Evolutionary conservation across 2,797 vertebrate species (phyloP), one percentile per base, ranked within the genome.

Genomic region (Tragopan temminckii): DNA sequence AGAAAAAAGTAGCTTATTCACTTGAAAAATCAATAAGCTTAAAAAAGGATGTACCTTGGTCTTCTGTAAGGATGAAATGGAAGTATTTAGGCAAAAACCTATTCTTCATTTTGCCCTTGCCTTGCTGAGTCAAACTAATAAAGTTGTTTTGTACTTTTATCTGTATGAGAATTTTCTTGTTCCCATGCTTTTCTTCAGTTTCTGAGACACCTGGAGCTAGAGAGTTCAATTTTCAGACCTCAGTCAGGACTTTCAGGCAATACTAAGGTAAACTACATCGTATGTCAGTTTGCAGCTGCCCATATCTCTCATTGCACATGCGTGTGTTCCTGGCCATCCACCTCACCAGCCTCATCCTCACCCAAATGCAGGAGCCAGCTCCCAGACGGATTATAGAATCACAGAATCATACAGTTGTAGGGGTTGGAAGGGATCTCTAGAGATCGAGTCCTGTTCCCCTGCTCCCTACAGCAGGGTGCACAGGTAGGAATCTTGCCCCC

Each of bases 171-270:
- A 5, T n/a, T 21, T 33, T 69, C 35, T 13, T 71, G 9, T 7
- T 84, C 18, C 9, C 4, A 7, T 33, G 5, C 0, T 10, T 74
- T 83, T 36, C 88, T 76, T 14, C 16, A 29, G n/a, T 43, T 15
- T 35, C 0, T 21, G 16, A 24, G 42, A 20, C 2, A 1, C 15
- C 5, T 31, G 9, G 66, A 15, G 9, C n/a, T 19, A n/a, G 8
- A 15, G 83, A 2, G 11, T 57, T 64, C 29, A 69, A 2, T 48
- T 48, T 9, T n/a, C 24, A 69, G 17, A 8, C 21, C 38, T 13
- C 7, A 61, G 0, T 29, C 24, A 67, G 64, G 43, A 50, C 5
- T 80, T 72, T 31, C 50, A 52, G 27, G 50, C 50, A 29, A 16
- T 52, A 52, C 27, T 67, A 5, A 8, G 23, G 23, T 25, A 89